Conservation (phyloP, 2,888 invertebrate genomes). For the Pachymerium ferrugineum region DNA sequence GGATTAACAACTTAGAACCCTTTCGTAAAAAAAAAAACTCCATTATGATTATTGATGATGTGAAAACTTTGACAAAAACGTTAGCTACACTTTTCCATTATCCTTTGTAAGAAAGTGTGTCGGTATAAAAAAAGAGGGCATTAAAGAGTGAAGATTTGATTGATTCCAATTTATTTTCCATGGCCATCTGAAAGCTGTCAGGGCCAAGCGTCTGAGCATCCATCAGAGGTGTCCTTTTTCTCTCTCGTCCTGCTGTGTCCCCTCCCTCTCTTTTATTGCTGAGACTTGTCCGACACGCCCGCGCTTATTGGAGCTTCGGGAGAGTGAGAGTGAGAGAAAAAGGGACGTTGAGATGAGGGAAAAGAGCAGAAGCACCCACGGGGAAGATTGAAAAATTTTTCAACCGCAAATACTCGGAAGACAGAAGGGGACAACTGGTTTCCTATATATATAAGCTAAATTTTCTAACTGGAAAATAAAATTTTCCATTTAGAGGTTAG, state of each 20-base stretch:
- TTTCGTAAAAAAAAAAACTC: too few species aligned
- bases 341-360: background rate
- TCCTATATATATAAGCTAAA: background rate
- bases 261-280: background rate
- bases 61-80: too few species aligned
- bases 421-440: background rate
- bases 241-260: background rate
- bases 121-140: background rate
- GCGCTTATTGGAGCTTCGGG: background rate
- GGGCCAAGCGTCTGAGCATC: background rate
- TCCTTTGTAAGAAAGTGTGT: background rate
- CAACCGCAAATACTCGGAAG: constrained; percentile 2
- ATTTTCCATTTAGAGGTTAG: too few species aligned
- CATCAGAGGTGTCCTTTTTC: constrained; percentile 2
- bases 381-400: constrained; percentile 2
- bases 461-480: background rate
- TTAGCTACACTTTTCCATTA: background rate
- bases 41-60: too few species aligned
- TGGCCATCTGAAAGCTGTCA: background rate
- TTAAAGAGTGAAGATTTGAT: background rate
- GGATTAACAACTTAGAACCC: too few species aligned
- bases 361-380: background rate
- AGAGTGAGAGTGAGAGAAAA: background rate
- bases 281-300: background rate
- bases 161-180: constrained; percentile 2